Evolutionary conservation across 2,113 vertebrate genomes (phyloP).

Genomic region (Grantiella picta): DNA sequence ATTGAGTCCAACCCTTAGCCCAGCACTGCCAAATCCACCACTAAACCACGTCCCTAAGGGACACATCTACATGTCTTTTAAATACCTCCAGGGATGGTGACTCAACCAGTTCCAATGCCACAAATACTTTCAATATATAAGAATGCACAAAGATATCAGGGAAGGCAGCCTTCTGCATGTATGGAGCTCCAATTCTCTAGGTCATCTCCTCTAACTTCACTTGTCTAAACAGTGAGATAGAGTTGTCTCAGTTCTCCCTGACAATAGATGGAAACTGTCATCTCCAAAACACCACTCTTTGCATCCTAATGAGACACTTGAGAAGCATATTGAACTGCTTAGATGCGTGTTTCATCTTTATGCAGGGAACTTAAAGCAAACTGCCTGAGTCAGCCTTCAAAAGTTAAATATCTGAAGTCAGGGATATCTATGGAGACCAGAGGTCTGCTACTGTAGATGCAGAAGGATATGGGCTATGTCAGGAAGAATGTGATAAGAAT

Average conservation of each 20-base stretch:
- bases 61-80: not conserved
- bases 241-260: not conserved
- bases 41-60: not conserved
- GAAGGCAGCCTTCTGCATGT: not conserved
- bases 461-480: not conserved
- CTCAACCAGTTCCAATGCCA: not conserved
- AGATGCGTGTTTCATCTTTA: not conserved
- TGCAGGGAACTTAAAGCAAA: not conserved
- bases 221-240: not conserved
- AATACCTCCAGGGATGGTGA: not conserved
- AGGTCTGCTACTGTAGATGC: not conserved
- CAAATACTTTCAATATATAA: not conserved
- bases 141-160: not conserved
- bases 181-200: not conserved
- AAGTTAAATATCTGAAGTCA: not conserved
- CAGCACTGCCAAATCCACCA: not conserved
- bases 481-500: not conserved
- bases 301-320: not conserved
- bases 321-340: not conserved
- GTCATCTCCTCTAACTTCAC: not conserved
- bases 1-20: not conserved
- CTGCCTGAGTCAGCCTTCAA: not conserved
- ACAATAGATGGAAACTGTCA: not conserved
- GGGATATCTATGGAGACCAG: conserved; percentile 8
- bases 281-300: not conserved